A percentile compares a stretch with the other conserved stretches of the same genome.
Conservation (phyloP, 2,888 invertebrate genomes). For the Hemicrepidius hirtus region DNA sequence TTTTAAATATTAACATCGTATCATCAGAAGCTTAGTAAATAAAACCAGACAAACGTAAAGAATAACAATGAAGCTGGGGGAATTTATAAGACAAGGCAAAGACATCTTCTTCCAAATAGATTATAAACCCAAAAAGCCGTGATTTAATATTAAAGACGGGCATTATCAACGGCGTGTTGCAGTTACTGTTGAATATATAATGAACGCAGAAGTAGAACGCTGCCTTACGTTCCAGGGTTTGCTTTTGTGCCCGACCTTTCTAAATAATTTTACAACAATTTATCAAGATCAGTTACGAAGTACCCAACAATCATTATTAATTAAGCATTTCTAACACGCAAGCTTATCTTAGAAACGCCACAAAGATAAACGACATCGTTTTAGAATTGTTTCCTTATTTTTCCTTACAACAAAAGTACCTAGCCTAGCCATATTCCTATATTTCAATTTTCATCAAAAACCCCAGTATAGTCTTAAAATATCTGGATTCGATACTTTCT, state of each 20-base stretch:
- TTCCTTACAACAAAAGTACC: too few relatives aligned
- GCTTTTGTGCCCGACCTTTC: constrained; percentile 8
- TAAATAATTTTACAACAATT: constrained; percentile 23
- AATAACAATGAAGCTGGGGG: constrained; percentile 47
- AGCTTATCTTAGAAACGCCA: constrained; percentile 15
- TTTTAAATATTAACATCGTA: constrained; percentile 33
- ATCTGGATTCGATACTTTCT: too few relatives aligned
- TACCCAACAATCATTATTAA: constrained; percentile 16
- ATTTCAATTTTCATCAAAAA: too few relatives aligned
- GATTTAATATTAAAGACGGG: constrained; percentile 52
- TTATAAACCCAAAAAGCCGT: constrained; percentile 48
- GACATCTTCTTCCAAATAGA: constrained; percentile 45
- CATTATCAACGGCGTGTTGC: constrained; percentile 45
- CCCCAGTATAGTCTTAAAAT: too few relatives aligned
- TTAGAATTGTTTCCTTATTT: too few relatives aligned
- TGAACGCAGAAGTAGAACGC: constrained; percentile 25
- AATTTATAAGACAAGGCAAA: constrained; percentile 40
- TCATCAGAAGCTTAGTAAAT: constrained; percentile 42
- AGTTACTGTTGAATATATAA: constrained; percentile 47
- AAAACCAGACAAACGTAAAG: constrained; percentile 45
- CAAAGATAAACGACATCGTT: background rate
- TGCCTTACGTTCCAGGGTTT: constrained; percentile 5
- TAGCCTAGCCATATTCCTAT: too few relatives aligned
- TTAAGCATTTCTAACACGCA: constrained; percentile 21
- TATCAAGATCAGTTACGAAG: constrained; percentile 10